Evolutionary conservation across 2,797 vertebrate species (phyloP).

Genomic region (Clamator glandarius): DNA sequence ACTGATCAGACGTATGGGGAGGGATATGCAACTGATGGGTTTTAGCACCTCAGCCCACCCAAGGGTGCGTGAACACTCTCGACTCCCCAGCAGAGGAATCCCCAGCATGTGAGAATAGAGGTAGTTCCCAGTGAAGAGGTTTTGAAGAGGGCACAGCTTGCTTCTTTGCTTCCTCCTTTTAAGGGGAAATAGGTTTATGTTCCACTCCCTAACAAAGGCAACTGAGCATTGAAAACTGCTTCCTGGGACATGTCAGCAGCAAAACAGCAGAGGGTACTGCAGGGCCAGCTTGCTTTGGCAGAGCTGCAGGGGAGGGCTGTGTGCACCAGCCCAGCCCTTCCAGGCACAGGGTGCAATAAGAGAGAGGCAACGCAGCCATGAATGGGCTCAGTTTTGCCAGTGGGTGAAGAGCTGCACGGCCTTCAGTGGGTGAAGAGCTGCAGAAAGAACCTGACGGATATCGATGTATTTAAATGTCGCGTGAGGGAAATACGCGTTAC

Average conservation of each 20-base stretch:
- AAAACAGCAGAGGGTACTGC: constrained; percentile 36
- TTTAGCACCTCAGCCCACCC: not conserved
- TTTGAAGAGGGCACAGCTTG: not conserved
- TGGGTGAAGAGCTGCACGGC: constrained; percentile 15
- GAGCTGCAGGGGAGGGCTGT: not conserved
- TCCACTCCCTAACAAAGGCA: not conserved
- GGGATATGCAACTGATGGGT: not conserved
- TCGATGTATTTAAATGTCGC: constrained; percentile 10
- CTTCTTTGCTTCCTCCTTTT: not conserved
- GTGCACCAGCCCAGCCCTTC: not conserved
- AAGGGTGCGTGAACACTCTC: not conserved
- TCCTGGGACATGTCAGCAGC: not conserved
- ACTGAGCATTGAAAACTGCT: not conserved
- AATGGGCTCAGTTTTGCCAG: fast-evolving
- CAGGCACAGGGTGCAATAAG: not conserved
- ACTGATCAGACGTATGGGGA: not conserved
- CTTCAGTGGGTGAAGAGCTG: too few species aligned
- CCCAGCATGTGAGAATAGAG: constrained; percentile 10
- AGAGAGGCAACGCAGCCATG: not conserved
- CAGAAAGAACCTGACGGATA: not conserved
- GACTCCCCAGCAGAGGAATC: not conserved
- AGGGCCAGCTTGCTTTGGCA: constrained; percentile 15
- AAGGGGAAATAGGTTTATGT: not conserved
- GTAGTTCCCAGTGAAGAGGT: not conserved
- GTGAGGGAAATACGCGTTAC: not conserved